A percentile compares a stretch with the other conserved stretches of the same genome.
These are phyloP conservation scores for Podocnemis expansa DNA, from an alignment of 2,113 vertebrate species.

Conservation along the genomic window DNA sequence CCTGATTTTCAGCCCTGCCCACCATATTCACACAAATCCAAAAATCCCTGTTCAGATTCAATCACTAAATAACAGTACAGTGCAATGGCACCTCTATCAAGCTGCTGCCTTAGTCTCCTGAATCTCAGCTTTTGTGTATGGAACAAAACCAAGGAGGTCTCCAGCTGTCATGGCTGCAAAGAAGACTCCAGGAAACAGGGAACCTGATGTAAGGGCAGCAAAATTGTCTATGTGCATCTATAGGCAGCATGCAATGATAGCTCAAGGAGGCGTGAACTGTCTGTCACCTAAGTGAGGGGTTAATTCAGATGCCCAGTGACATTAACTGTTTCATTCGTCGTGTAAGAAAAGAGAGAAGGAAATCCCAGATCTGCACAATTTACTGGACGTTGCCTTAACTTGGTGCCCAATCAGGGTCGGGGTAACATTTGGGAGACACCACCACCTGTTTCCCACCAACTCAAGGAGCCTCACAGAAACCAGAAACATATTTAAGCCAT, in stretches of 20 bases:
- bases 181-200: not conserved
- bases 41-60: not conserved
- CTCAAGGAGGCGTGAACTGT: not conserved
- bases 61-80: not conserved
- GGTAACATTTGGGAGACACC: not conserved
- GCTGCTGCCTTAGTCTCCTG: not conserved
- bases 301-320: not conserved
- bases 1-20: not conserved
- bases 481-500: rapidly evolving
- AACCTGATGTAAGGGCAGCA: not conserved
- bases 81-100: rapidly evolving
- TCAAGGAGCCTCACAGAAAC: not conserved
- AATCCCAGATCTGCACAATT: not conserved
- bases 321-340: not conserved
- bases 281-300: not conserved
- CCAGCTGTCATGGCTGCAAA: not conserved
- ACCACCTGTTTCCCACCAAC: not conserved
- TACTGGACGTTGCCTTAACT: not conserved
- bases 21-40: not conserved
- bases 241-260: not conserved
- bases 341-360: not conserved
- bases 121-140: not conserved
- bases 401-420: not conserved
- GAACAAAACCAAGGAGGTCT: not conserved
- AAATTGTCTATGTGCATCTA: not conserved